Conservation (phyloP, 2,888 invertebrate species). For the Choreutis nemorana region DNA sequence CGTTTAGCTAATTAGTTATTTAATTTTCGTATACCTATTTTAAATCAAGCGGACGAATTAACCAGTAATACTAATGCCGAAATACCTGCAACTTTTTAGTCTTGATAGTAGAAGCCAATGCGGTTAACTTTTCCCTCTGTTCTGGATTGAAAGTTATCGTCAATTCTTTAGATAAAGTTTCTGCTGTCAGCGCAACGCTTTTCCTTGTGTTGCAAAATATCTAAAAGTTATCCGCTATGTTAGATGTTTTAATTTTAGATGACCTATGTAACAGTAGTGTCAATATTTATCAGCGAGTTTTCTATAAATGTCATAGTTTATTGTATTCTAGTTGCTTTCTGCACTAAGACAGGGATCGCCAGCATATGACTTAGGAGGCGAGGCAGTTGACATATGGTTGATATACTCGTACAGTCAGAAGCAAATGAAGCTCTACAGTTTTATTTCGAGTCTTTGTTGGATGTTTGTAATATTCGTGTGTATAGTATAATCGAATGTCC, state of each 20-base stretch:
- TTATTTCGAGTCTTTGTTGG: too few relatives aligned
- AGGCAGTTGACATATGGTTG: too few relatives aligned
- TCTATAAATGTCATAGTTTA: too few relatives aligned
- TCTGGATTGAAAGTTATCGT: constrained; percentile 59
- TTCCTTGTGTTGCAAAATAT: constrained; percentile 83
- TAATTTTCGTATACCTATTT: background rate
- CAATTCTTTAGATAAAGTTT: constrained; percentile 67
- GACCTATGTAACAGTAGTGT: too few relatives aligned
- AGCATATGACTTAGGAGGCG: too few relatives aligned
- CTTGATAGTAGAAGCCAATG: constrained; percentile 45
- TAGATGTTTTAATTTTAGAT: background rate
- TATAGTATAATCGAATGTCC: too few relatives aligned
- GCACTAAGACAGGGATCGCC: too few relatives aligned
- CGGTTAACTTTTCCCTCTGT: constrained; percentile 61
- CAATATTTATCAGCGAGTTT: too few relatives aligned
- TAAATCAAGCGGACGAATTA: constrained; percentile 3
- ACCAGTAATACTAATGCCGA: constrained; percentile 1
- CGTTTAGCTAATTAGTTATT: background rate
- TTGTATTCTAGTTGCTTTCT: too few relatives aligned
- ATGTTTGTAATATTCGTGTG: too few relatives aligned
- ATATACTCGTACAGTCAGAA: too few relatives aligned
- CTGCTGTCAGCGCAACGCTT: constrained; percentile 74
- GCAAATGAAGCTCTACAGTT: too few relatives aligned
- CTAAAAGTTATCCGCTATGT: constrained; percentile 44
- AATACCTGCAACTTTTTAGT: constrained; percentile 59